Evolutionary conservation across 2,888 invertebrate species (phyloP).

Genomic region (Bruchidius siliquastri): DNA sequence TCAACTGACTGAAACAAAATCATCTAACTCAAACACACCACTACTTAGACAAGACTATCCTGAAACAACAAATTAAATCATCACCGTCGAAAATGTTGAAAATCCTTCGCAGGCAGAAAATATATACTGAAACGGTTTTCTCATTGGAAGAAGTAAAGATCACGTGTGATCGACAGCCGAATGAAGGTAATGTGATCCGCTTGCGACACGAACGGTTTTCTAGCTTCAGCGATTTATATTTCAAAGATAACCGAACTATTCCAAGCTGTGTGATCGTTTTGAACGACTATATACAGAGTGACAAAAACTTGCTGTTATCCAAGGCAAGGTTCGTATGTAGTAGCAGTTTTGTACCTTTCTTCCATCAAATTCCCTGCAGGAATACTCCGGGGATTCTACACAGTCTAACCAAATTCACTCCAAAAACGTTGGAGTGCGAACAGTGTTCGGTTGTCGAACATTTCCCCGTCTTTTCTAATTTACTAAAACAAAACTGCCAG

Average conservation of each 20-base stretch:
- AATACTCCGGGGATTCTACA: slow-evolving; percentile 15
- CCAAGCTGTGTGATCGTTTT: slow-evolving; percentile 20
- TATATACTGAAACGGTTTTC: slow-evolving; percentile 18
- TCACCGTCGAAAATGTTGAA: slow-evolving; percentile 18
- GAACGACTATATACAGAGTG: slow-evolving; percentile 23
- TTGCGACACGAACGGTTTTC: neutral
- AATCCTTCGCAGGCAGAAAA: slow-evolving; percentile 25
- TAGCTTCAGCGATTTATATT: slow-evolving; percentile 29
- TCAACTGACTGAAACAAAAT: slow-evolving; percentile 3
- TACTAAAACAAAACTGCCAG: neutral
- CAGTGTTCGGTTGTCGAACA: neutral
- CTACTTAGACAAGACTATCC: neutral
- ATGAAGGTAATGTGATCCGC: neutral
- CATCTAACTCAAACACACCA: neutral
- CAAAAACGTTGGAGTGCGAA: neutral
- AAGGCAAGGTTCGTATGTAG: slow-evolving; percentile 6
- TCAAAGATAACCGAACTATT: slow-evolving; percentile 31
- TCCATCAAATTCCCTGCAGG: slow-evolving; percentile 7
- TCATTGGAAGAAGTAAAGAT: slow-evolving; percentile 19
- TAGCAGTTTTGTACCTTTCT: slow-evolving; percentile 27
- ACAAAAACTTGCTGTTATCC: slow-evolving; percentile 20
- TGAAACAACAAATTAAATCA: slow-evolving; percentile 28
- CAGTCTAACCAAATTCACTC: slow-evolving; percentile 10
- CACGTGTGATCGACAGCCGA: slow-evolving; percentile 7
- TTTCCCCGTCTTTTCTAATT: neutral